phyloP scores from a whole-genome alignment of 2,797 vertebrate genomes.

The Cynopterus sphinx region DNA sequence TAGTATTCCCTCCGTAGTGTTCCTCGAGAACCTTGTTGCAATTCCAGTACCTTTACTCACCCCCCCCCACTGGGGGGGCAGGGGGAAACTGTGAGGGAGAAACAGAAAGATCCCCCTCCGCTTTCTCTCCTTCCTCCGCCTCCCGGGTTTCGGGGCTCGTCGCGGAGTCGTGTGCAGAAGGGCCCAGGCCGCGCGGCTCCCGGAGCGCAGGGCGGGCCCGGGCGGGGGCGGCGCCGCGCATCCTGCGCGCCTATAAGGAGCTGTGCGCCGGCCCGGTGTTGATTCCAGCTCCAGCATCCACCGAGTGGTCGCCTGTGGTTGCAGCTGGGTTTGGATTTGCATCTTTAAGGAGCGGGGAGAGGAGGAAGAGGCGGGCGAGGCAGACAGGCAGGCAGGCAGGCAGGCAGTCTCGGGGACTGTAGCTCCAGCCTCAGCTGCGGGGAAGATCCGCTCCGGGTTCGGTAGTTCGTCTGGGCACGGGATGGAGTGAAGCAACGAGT shows the following conservation, averaged over 20 bases:
- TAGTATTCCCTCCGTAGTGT: background rate
- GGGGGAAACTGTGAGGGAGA: background rate
- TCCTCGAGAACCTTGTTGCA: background rate
- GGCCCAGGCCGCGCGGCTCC: conserved; percentile 76
- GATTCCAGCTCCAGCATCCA: conserved; percentile 44
- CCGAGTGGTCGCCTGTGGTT: background rate
- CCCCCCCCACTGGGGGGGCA: fast-evolving
- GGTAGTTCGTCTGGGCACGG: conserved; percentile 56
- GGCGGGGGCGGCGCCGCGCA: conserved; percentile 81
- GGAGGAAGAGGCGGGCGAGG: background rate
- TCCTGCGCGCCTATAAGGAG: conserved; percentile 85
- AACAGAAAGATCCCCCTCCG: background rate
- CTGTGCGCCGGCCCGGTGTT: conserved; percentile 71
- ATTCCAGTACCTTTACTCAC: background rate
- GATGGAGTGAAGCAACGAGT: conserved; percentile 81
- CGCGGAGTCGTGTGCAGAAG: conserved; percentile 61
- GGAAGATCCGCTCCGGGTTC: background rate
- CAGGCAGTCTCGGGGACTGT: background rate
- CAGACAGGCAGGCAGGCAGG: background rate
- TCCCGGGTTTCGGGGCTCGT: too few species aligned
- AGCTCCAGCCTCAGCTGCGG: background rate
- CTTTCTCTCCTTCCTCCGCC: background rate
- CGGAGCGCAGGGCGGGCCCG: conserved; percentile 79
- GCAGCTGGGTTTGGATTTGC: background rate
- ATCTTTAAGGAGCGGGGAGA: background rate